These are phyloP conservation scores for Asobara japonica DNA, from an alignment of 1,140 invertebrate genomes.

Conservation along the genomic window DNA sequence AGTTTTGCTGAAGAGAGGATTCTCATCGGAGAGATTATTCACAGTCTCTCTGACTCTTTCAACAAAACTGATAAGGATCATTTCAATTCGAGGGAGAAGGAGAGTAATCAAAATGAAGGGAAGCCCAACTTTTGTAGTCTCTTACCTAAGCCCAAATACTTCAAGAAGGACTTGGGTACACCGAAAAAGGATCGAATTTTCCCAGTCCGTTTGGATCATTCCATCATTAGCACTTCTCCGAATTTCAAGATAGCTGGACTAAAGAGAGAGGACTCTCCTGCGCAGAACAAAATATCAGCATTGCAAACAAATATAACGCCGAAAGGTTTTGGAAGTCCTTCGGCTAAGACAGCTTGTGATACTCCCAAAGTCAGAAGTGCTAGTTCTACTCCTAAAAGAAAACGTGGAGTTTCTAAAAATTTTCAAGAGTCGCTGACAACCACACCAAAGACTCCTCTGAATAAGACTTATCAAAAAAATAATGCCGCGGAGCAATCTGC, in stretches of 20 bases:
- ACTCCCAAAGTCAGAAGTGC: conserved; percentile 15
- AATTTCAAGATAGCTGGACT: conserved; percentile 38
- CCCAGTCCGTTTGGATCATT: conserved; percentile 31
- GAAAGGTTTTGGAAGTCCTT: neutral
- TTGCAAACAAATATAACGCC: neutral
- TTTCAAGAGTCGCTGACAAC: neutral
- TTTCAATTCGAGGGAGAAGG: neutral
- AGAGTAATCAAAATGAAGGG: neutral
- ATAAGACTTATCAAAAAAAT: conserved; percentile 35
- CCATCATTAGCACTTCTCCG: conserved; percentile 49
- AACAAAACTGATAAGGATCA: conserved; percentile 23
- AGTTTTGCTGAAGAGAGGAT: conserved; percentile 41
- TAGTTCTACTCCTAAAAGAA: conserved; percentile 28
- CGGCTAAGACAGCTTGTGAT: neutral
- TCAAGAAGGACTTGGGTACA: conserved; percentile 4
- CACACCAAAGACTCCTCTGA: conserved; percentile 24
- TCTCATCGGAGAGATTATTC: conserved; percentile 49
- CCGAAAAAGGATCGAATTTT: neutral
- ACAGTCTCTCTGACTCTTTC: conserved; percentile 45
- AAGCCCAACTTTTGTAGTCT: conserved; percentile 16
- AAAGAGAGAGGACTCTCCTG: conserved; percentile 14
- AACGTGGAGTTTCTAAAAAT: conserved; percentile 6
- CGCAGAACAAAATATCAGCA: neutral
- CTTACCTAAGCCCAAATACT: conserved; percentile 8
- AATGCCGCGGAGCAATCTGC: neutral